Percentiles rank a stretch among this genome's conserved stretches.
These are phyloP conservation scores for Entelurus aequoreus DNA, from an alignment of 2,113 vertebrate genomes.

Conservation along the genomic window DNA sequence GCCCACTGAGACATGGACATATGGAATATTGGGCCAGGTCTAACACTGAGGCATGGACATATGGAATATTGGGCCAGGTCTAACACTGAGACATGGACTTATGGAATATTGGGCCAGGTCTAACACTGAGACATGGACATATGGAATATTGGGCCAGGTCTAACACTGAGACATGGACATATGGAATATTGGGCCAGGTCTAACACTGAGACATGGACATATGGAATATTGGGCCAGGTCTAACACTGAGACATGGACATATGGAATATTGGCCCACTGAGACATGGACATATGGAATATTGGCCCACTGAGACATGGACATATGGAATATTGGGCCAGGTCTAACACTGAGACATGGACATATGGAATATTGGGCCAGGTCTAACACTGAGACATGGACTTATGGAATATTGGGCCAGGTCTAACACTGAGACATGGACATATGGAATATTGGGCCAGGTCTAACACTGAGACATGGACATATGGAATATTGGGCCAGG, in stretches of 20 bases:
- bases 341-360: neutral
- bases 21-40: too few relatives aligned
- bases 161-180: neutral
- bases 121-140: neutral
- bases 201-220: neutral
- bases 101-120: too few relatives aligned
- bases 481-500: too few relatives aligned
- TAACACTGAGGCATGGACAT: neutral
- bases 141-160: too few relatives aligned
- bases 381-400: neutral
- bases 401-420: too few relatives aligned
- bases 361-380: too few relatives aligned
- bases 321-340: too few relatives aligned
- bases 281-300: neutral
- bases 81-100: neutral
- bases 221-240: too few relatives aligned
- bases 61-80: too few relatives aligned
- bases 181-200: too few relatives aligned
- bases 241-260: neutral
- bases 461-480: neutral
- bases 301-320: slow-evolving; percentile 24
- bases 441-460: too few relatives aligned
- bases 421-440: neutral
- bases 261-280: too few relatives aligned
- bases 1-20: neutral